Evolutionary conservation across 2,113 vertebrate species (phyloP).

Genomic region (Paraplagusia blochii): DNA sequence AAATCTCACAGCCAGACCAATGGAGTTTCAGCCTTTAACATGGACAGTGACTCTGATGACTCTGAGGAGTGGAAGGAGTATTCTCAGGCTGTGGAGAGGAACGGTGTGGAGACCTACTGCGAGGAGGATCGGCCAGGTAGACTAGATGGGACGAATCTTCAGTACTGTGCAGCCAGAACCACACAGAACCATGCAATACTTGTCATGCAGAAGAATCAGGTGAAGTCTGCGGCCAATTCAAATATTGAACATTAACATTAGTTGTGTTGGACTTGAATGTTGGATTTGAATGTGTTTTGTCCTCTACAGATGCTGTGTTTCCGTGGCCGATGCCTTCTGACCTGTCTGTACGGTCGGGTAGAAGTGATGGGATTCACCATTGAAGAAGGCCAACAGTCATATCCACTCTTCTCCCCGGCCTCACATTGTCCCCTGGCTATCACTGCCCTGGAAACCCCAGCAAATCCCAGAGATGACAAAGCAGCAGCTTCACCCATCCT

Average conservation of each 20-base stretch:
- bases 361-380: slow-evolving; percentile 85
- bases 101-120: slow-evolving; percentile 31
- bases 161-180: slow-evolving; percentile 65
- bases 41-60: slow-evolving; percentile 56
- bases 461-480: slow-evolving; percentile 59
- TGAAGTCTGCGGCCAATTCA: slow-evolving; percentile 17
- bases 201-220: slow-evolving; percentile 75
- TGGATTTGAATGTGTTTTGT: neutral
- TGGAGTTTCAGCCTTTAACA: slow-evolving; percentile 43
- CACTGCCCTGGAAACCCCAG: slow-evolving; percentile 60
- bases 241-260: neutral
- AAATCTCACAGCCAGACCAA: slow-evolving; percentile 50
- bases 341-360: slow-evolving; percentile 87
- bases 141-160: slow-evolving; percentile 53
- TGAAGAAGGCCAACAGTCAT: slow-evolving; percentile 81
- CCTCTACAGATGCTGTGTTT: slow-evolving; percentile 79
- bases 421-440: slow-evolving; percentile 82
- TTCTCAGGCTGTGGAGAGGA: slow-evolving; percentile 50
- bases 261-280: neutral
- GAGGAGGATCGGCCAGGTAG: slow-evolving; percentile 12
- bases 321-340: slow-evolving; percentile 83
- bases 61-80: slow-evolving; percentile 61
- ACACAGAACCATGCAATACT: slow-evolving; percentile 68
- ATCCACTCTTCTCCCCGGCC: slow-evolving; percentile 80
- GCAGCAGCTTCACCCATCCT: slow-evolving; percentile 71